phyloP scores from a whole-genome alignment of 2,113 vertebrate genomes.

The Urocitellus parryii region DNA sequence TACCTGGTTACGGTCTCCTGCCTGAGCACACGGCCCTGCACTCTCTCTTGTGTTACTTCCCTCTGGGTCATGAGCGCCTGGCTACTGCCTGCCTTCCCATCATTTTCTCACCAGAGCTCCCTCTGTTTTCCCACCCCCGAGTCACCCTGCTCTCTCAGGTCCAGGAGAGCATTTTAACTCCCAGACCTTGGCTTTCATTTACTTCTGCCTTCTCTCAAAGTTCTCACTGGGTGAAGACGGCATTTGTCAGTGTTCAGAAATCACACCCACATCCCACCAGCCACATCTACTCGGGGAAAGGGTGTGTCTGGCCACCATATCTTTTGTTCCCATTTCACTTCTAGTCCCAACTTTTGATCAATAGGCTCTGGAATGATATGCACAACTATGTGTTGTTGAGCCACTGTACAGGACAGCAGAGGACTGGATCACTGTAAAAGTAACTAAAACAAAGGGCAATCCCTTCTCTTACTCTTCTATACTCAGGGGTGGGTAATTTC shows the following conservation, averaged over 20 bases:
- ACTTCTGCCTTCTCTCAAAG: background rate
- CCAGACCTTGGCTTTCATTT: background rate
- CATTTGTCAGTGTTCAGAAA: background rate
- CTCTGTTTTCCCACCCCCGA: no score
- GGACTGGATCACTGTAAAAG: background rate
- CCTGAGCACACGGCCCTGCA: background rate
- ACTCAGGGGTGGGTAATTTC: background rate
- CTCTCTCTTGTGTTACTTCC: background rate
- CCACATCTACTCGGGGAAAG: background rate
- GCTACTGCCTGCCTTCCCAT: background rate
- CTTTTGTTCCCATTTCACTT: background rate
- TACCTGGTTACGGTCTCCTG: background rate
- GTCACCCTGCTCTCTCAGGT: background rate
- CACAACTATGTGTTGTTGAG: background rate
- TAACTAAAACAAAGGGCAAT: background rate
- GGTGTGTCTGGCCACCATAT: no score
- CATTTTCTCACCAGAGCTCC: background rate
- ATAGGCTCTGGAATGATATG: background rate
- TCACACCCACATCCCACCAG: no score
- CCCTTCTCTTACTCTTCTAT: background rate
- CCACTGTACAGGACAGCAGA: background rate
- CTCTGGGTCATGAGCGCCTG: fast-evolving
- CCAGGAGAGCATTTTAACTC: background rate
- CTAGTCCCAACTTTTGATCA: background rate
- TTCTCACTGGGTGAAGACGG: background rate